Percentiles rank a stretch among this genome's conserved stretches.
These are phyloP conservation scores for Gymnogyps californianus DNA, from an alignment of 2,113 vertebrate genomes.

Conservation along the genomic window DNA sequence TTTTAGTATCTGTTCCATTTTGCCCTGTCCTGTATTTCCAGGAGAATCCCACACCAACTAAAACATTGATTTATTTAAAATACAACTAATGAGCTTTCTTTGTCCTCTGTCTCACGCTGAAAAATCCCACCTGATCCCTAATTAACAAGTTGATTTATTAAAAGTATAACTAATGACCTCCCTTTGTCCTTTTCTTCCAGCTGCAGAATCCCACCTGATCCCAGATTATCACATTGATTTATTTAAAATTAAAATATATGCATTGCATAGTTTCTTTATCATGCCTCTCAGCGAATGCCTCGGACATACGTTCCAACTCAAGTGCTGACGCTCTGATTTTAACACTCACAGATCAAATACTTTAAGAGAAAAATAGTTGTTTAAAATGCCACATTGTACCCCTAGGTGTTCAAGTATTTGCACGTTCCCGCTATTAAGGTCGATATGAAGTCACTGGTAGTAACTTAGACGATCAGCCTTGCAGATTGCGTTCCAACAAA, in stretches of 20 bases:
- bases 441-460: not conserved
- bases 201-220: slow-evolving; percentile 37
- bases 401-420: not conserved
- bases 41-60: not conserved
- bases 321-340: not conserved
- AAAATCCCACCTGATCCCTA: slow-evolving; percentile 55
- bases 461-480: not conserved
- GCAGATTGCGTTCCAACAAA: not conserved
- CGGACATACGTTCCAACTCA: not conserved
- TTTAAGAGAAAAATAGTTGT: not conserved
- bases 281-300: not conserved
- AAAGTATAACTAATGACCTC: slow-evolving; percentile 3
- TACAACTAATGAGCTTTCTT: slow-evolving; percentile 18
- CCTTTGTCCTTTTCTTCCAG: slow-evolving; percentile 14
- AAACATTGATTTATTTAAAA: slow-evolving; percentile 13
- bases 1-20: not conserved
- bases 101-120: not conserved
- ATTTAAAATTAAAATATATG: slow-evolving; percentile 2
- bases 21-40: not conserved
- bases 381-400: not conserved
- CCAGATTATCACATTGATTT: slow-evolving; percentile 22
- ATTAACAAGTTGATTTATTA: slow-evolving; percentile 55
- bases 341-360: not conserved
- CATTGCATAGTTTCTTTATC: not conserved
- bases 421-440: not conserved